A percentile compares a stretch with the other conserved stretches of the same genome.
Conservation (phyloP, 2,113 vertebrate genomes). For the Castor canadensis region DNA sequence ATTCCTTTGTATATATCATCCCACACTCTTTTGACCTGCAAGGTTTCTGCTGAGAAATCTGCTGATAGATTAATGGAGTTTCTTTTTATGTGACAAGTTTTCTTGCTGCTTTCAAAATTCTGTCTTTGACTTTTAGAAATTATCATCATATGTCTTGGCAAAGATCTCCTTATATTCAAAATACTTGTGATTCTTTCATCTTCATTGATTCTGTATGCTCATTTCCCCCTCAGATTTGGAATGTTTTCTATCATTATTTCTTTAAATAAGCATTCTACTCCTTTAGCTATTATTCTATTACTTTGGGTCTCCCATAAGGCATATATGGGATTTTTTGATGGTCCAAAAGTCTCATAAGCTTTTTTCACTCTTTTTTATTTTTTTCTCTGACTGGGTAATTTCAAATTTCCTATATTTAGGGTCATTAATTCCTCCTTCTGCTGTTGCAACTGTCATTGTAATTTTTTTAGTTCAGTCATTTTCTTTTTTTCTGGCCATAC, state of each 20-base stretch:
- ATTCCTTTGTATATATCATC: no score
- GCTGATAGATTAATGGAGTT: no score
- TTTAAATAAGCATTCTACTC: not conserved
- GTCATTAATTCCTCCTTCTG: not conserved
- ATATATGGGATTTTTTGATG: not conserved
- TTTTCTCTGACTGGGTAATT: not conserved
- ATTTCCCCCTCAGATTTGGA: not conserved
- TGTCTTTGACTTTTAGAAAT: no score
- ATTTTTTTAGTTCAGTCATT: not conserved
- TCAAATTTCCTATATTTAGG: not conserved
- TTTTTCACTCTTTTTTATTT: not conserved
- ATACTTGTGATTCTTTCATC: not conserved
- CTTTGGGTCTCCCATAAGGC: not conserved
- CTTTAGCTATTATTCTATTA: not conserved
- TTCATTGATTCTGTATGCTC: not conserved
- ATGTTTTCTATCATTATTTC: not conserved
- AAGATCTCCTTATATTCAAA: not conserved
- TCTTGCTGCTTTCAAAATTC: no score
- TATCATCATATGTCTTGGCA: not conserved
- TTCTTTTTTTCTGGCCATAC: not conserved
- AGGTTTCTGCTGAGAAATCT: no score
- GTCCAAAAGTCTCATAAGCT: not conserved
- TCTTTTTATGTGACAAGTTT: no score
- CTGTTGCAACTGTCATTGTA: not conserved
- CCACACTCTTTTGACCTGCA: no score